Percentiles rank a stretch among this genome's conserved stretches.
These are phyloP conservation scores for Stegastes partitus DNA, from an alignment of 2,113 vertebrate species.

Conservation along the genomic window DNA sequence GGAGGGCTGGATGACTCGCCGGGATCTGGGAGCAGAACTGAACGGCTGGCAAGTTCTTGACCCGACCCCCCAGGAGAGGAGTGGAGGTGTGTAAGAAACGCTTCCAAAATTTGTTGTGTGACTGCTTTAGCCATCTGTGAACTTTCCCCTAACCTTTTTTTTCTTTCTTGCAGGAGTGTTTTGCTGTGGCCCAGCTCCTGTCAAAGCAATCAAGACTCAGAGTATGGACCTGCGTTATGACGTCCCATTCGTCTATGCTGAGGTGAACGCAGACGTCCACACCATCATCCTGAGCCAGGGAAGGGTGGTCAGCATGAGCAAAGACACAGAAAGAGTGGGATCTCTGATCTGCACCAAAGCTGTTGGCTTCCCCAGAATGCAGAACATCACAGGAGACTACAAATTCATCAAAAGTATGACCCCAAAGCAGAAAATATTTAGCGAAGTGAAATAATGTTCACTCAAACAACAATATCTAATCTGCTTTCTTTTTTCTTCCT, in stretches of 20 bases:
- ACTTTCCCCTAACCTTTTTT: background rate
- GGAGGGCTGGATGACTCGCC: conserved; percentile 94
- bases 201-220: conserved; percentile 84
- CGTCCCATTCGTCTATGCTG: conserved; percentile 88
- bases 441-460: background rate
- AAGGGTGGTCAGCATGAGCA: conserved; percentile 16
- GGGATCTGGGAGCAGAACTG: conserved; percentile 83
- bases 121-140: background rate
- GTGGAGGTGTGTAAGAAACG: conserved; percentile 83
- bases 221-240: conserved; percentile 83
- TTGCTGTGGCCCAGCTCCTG: conserved; percentile 88
- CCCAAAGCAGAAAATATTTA: background rate
- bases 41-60: conserved; percentile 96
- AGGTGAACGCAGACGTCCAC: conserved; percentile 87
- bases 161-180: conserved; percentile 78
- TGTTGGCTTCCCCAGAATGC: conserved; percentile 44
- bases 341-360: conserved; percentile 83
- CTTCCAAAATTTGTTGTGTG: background rate
- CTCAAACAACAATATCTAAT: background rate
- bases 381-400: conserved; percentile 82
- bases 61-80: conserved; percentile 94
- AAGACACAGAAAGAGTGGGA: conserved; percentile 78
- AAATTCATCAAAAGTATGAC: conserved; percentile 73
- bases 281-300: conserved; percentile 48
- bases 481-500: background rate